Base-by-base conservation (phyloP, 2,797 vertebrate species). In the Urosaurus nigricauda region DNA sequence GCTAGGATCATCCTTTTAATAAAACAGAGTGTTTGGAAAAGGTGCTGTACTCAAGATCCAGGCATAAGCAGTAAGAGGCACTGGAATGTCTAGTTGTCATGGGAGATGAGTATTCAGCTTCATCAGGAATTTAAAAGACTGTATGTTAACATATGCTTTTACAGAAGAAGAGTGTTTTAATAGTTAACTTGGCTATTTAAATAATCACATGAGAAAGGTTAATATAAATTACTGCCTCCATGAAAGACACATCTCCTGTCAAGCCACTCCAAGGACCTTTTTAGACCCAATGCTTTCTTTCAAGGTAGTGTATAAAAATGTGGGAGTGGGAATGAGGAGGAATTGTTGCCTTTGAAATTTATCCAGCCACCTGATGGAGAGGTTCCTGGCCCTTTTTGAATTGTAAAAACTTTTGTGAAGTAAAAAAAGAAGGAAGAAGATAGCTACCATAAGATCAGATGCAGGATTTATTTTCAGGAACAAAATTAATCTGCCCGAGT, bases 401-500 rank as follows among this genome's bases (percentile, higher is more conserved):
- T 35, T 7, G 1, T 0, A 47, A 0, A 43, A 14, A 4, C 65
- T 88, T n/a, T 32, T n/a, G 43, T 60, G 6, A 60, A 9, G 80
- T 84, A 35, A 74, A 29, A 70, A 43, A 29, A 63, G 16, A 0
- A 5, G 56, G 21, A 58, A 4, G 51, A 6, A 87, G 87, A 35
- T 70, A 84, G 68, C 83, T 90, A 71, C 87, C 79, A 0, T 43
- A 13, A 78, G 0, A 1, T 77, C 82, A 73, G 43, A 74, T 35
- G 43, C 58, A 77, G 79, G 40, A 65, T 86, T 89, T 73, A 80
- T 79, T 86, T 81, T 43, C 58, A 87, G 77, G 78, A 88, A 83
- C 87, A 82, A 75, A 73, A 68, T 77, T 86, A 68, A 86, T 89
- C 35, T 81, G 24, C 47, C 70, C 35, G 56, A 87, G 86, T 90